Base-by-base conservation (phyloP, 2,797 vertebrate genomes). In the Catamblyrhynchus diadema region DNA sequence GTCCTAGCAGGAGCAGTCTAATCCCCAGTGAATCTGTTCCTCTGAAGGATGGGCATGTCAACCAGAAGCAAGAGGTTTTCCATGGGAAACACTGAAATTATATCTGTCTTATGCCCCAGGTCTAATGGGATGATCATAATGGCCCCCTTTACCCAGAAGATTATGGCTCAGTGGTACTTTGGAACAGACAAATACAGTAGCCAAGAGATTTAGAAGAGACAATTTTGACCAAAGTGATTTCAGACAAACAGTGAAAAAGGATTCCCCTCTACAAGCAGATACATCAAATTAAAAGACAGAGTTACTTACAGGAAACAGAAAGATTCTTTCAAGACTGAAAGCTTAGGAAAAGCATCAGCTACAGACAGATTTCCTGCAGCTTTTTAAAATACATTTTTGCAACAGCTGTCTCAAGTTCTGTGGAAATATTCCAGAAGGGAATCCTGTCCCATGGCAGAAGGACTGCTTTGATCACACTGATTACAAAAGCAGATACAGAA, bases 401-500 rank as follows among this genome's bases (percentile, higher is more conserved):
- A 96, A 93, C 94, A 95, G 95, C 94, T 97, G 96, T 77, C 90
- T 96, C 48, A 83, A 94, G 70, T 93, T 85, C 74, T 53, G 60
- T 90, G 86, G 93, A 96, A 95, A 92, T 95, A 84, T 67, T 95
- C 92, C 94, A 97, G 95, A 95, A 95, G 88, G 86, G 94, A 95
- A 90, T 94, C 83, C 48, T 94, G 92, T 85, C 81, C 86, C 33
- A 14, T 61, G 74, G 93, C 93, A 94, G 51, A 75, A 10, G 41
- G 48, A 39, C 48, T 86, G 74, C 93, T 97, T 97, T 96, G 95
- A 97, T 94, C 96, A 87, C 67, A 47, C n/a, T 93, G 86, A 96
- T 96, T 95, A 70, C 77, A 95, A 94, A 96, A 93, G 81, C 90
- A 96, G 93, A 95, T 82, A 90, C 41, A 66, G 62, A 93, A 92